These are phyloP conservation scores for Alentia gelatinosa DNA, from an alignment of 2,888 invertebrate genomes.

Conservation along the genomic window DNA sequence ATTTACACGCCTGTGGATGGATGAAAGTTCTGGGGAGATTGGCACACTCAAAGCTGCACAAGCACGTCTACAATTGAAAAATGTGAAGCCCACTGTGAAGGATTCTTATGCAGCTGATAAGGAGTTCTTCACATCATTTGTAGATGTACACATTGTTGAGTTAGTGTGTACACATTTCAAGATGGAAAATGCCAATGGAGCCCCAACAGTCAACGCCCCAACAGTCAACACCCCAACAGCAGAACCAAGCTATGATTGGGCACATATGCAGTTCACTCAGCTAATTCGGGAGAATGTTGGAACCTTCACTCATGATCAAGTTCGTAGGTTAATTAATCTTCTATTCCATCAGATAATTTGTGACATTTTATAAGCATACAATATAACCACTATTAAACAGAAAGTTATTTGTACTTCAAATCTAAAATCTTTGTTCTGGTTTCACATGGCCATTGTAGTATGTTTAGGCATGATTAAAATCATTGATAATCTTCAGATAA, in stretches of 20 bases:
- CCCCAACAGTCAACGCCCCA: background rate
- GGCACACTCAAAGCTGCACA: slow-evolving; percentile 58
- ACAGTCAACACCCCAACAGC: background rate
- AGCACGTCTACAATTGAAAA: slow-evolving; percentile 56
- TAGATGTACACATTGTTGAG: slow-evolving; percentile 60
- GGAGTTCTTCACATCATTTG: slow-evolving; percentile 61
- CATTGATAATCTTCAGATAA: too few relatives aligned
- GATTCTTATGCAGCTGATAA: slow-evolving; percentile 60
- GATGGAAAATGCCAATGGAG: background rate
- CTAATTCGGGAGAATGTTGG: background rate
- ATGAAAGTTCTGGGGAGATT: slow-evolving; percentile 53
- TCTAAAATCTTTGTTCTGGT: too few relatives aligned
- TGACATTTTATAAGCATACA: too few relatives aligned
- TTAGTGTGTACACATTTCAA: background rate
- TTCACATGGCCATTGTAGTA: too few relatives aligned
- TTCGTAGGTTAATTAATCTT: too few relatives aligned
- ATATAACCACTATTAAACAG: too few relatives aligned
- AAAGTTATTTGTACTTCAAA: too few relatives aligned
- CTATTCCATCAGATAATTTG: too few relatives aligned
- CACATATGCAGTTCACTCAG: background rate
- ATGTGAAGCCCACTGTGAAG: slow-evolving; percentile 59
- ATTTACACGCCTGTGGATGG: slow-evolving; percentile 56
- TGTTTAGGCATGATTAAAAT: too few relatives aligned
- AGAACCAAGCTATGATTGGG: background rate
- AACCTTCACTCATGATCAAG: too few relatives aligned